Conservation (phyloP, 2,113 vertebrate genomes). For the Lutjanus erythropterus region DNA sequence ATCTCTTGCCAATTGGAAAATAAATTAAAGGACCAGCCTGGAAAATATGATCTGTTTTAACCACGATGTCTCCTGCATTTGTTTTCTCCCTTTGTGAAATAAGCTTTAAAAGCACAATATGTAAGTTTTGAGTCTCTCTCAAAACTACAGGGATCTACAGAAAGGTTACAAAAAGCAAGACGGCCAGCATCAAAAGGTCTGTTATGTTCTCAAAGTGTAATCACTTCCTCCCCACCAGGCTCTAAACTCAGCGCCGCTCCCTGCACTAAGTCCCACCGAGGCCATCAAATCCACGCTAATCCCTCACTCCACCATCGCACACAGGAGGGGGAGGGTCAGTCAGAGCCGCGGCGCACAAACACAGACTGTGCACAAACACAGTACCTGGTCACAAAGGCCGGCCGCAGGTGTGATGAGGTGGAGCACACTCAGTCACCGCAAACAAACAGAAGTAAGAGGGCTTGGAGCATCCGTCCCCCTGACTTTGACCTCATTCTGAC, state of each 20-base stretch:
- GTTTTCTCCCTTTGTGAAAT: neutral
- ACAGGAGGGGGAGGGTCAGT: constrained; percentile 30
- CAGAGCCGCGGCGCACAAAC: constrained; percentile 24
- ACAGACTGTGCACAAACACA: constrained; percentile 34
- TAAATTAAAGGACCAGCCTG: neutral
- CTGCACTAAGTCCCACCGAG: constrained; percentile 67
- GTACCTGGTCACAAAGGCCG: constrained; percentile 34
- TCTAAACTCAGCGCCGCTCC: constrained; percentile 62
- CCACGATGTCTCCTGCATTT: neutral
- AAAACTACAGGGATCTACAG: constrained; percentile 11
- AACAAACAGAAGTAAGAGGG: constrained; percentile 16
- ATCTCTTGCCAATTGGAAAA: neutral
- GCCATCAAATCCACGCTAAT: constrained; percentile 83
- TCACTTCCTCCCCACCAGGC: constrained; percentile 65
- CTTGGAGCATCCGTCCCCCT: constrained; percentile 12
- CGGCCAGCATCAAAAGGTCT: constrained; percentile 21
- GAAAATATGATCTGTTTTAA: neutral
- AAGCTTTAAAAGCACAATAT: no score
- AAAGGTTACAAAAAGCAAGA: constrained; percentile 1
- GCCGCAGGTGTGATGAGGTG: constrained; percentile 46
- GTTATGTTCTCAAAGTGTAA: constrained; percentile 63
- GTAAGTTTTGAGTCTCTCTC: no score
- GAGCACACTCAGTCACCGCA: constrained; percentile 1
- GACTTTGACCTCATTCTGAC: constrained; percentile 59
- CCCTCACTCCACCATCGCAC: constrained; percentile 57